A percentile compares a stretch with the other conserved stretches of the same genome.
Evolutionary conservation across 1,140 invertebrate genomes (phyloP).

Genomic region (Hirudo medicinalis): DNA sequence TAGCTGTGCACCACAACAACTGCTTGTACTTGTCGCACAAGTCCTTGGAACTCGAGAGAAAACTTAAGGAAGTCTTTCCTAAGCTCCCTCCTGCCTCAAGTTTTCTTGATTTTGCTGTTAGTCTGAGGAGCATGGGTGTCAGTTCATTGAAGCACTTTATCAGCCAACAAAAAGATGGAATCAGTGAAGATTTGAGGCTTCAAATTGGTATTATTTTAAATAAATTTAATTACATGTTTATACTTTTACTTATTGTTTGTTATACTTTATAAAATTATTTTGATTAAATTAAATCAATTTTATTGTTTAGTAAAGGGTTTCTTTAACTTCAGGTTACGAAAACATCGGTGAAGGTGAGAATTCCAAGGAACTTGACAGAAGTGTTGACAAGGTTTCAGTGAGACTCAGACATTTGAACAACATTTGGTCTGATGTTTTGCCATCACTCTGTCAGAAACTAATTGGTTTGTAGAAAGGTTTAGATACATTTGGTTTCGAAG

Average conservation of each 20-base stretch:
- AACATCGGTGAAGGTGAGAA: conserved; percentile 31
- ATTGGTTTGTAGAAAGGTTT: conserved; percentile 38
- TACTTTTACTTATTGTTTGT: too few species aligned
- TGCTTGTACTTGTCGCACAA: conserved; percentile 73
- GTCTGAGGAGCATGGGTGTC: conserved; percentile 53
- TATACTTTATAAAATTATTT: background rate
- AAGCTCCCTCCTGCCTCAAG: conserved; percentile 40
- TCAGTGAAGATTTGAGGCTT: conserved; percentile 55
- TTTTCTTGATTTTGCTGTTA: conserved; percentile 50
- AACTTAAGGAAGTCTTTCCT: conserved; percentile 44
- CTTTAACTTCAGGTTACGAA: conserved; percentile 31
- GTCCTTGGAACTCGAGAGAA: conserved; percentile 51
- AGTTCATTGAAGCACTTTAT: conserved; percentile 58
- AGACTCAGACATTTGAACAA: conserved; percentile 70
- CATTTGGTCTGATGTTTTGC: conserved; percentile 67
- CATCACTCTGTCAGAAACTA: conserved; percentile 52
- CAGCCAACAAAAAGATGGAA: conserved; percentile 55
- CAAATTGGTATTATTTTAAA: conserved; percentile 39
- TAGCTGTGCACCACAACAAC: conserved; percentile 83
- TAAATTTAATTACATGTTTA: background rate
- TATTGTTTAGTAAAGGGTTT: background rate
- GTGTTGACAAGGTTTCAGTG: conserved; percentile 63
- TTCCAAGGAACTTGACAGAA: conserved; percentile 46
- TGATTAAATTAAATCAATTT: conserved; percentile 2
- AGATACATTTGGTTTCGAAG: too few species aligned